Percentiles rank a stretch among this genome's conserved stretches.
These are phyloP conservation scores for Apamea monoglypha DNA, from an alignment of 2,888 invertebrate species.

Conservation along the genomic window DNA sequence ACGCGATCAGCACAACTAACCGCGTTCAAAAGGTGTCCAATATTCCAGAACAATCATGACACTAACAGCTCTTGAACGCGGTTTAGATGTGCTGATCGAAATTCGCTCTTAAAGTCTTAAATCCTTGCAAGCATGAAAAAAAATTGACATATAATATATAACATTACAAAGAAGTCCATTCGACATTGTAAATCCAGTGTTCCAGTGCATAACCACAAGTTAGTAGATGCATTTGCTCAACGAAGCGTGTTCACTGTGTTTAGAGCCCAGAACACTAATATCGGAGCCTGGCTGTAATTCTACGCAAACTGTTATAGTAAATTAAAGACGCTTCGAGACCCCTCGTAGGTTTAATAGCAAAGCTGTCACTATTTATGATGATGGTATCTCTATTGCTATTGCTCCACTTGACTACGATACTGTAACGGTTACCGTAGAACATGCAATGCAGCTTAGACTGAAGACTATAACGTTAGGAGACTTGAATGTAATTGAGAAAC, in stretches of 20 bases:
- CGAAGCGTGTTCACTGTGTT: slow-evolving; percentile 22
- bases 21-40: no score
- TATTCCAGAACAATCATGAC: no score
- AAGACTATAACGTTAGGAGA: slow-evolving; percentile 25
- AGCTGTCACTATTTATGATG: slow-evolving; percentile 49
- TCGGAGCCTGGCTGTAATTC: slow-evolving; percentile 26
- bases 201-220: slow-evolving; percentile 26
- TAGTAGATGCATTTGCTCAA: slow-evolving; percentile 22
- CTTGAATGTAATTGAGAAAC: slow-evolving; percentile 41
- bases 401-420: slow-evolving; percentile 17
- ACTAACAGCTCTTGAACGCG: no score
- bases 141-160: not conserved
- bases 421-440: slow-evolving; percentile 42
- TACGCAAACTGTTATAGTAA: slow-evolving; percentile 36
- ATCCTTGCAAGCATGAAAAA: not conserved
- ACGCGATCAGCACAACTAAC: no score
- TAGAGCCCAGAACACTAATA: slow-evolving; percentile 27
- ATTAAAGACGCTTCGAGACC: slow-evolving; percentile 39
- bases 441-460: slow-evolving; percentile 19
- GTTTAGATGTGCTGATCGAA: no score
- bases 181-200: slow-evolving; percentile 2
- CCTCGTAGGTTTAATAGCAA: slow-evolving; percentile 42
- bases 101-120: no score
- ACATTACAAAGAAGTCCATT: slow-evolving; percentile 14
- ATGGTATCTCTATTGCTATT: slow-evolving; percentile 34